Evolutionary conservation across 1,140 invertebrate genomes (phyloP), one percentile per base, ranked within the genome.

Genomic region (Dolichoris vasculosae): DNA sequence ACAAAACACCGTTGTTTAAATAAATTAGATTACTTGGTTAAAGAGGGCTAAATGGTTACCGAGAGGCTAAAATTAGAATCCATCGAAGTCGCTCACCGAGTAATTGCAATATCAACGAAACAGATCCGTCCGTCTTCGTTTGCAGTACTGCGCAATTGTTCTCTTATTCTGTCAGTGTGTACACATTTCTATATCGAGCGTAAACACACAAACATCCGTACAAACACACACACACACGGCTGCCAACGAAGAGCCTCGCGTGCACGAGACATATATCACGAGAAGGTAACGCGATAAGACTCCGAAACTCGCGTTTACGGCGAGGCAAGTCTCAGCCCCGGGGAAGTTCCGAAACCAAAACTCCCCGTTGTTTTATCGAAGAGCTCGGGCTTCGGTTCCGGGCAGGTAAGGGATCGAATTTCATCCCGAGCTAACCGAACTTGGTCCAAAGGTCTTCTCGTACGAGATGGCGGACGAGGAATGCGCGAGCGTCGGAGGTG

Each of bases 381-480:
- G 20, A 59, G 55, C 9, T 26, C 3, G 20, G 55, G 23, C 23
- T 26, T 26, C 7, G 2, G 13, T 9, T 0, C 23, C 55, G 23
- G 2, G 23, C 23, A 3, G 55, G 2, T 6, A 17, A 13, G 2
- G 55, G 20, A 4, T 59, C 13, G 23, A 59, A 13, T 26, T 59
- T 9, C 7, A 26, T 9, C 23, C 55, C 23, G 4, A 59, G 23
- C 55, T 59, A 13, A 59, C 23, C 2, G 55, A 26, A 20, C 23
- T 4, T 26, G 55, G 9, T 26, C 55, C 3, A 40, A n/a, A 93
- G 92, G 89, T 93, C 26, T 93, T 91, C 87, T 91, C 90, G 15
- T 89, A 92, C 48, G 92, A 92, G 20, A 63, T 88, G 76, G 43
- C 76, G 35, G 83, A 86, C 13, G 69, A 73, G 2, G 73, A 81